phyloP scores from a whole-genome alignment of 2,888 invertebrate species.

The Scaptomyza caliginosa region DNA sequence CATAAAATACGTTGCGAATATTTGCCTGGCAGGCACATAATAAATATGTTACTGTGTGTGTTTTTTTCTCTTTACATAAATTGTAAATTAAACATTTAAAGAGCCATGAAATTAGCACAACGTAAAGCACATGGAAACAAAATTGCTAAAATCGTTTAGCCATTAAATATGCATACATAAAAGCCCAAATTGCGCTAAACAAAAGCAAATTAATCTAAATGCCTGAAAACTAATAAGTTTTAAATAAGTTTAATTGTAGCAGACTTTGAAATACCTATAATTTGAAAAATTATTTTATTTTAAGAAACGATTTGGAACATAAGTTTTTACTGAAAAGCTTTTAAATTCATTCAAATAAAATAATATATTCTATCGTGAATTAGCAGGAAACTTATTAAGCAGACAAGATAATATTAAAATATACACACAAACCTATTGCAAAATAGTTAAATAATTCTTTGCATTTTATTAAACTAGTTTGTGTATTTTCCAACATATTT shows the following conservation, averaged over 20 bases:
- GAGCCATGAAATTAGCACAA: conserved; percentile 69
- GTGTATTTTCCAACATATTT: too few species aligned
- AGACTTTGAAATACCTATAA: conserved; percentile 13
- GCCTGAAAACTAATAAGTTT: conserved; percentile 53
- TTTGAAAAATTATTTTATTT: too few species aligned
- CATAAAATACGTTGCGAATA: conserved; percentile 58
- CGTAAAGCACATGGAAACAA: conserved; percentile 61
- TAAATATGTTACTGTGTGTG: conserved; percentile 14
- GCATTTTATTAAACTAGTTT: too few species aligned
- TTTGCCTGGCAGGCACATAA: conserved; percentile 38
- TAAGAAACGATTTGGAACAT: too few species aligned
- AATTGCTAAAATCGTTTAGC: conserved; percentile 37
- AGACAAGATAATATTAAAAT: neutral
- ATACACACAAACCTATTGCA: neutral
- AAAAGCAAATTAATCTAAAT: conserved; percentile 59
- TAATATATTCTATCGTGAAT: too few species aligned
- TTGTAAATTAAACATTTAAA: conserved; percentile 78
- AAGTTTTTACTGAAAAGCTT: too few species aligned
- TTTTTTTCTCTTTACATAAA: conserved; percentile 59
- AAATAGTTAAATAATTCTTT: too few species aligned
- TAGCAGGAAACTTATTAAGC: too few species aligned
- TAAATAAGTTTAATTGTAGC: neutral
- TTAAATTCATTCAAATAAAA: too few species aligned
- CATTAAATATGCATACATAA: conserved; percentile 76
- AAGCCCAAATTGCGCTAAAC: conserved; percentile 49